Conservation (phyloP, 2,797 vertebrate genomes). For the Trachurus trachurus region DNA sequence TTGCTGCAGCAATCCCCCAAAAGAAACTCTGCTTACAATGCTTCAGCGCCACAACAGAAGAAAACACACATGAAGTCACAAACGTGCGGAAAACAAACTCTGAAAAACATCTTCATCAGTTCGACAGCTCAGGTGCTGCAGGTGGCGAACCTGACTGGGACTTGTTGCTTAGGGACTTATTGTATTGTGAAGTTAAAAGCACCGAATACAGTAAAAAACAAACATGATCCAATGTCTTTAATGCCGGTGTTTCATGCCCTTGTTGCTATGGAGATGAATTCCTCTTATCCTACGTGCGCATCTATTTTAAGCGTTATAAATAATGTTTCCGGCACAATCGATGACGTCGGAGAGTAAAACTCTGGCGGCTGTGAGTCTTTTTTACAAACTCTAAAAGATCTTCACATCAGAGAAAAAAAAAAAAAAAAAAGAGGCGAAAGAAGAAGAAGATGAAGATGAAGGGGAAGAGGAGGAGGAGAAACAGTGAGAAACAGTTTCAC, state of each 20-base stretch:
- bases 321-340: background rate
- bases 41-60: no score
- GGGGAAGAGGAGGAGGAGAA: background rate
- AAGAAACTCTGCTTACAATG: no score
- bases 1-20: no score
- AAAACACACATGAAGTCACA: no score
- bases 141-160: no score
- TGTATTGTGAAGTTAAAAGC: no score
- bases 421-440: no score
- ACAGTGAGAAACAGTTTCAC: background rate
- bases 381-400: background rate
- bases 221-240: conserved; percentile 2
- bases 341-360: background rate
- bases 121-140: no score
- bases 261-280: conserved; percentile 55
- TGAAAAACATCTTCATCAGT: no score
- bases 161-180: no score
- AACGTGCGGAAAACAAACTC: no score
- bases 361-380: background rate
- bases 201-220: background rate
- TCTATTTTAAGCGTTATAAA: conserved; percentile 48
- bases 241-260: background rate
- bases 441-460: background rate
- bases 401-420: background rate
- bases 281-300: background rate